Evolutionary conservation across 2,113 vertebrate species (phyloP), one percentile per base, ranked within the genome.

Genomic region (Pelvicachromis taeniatus): DNA sequence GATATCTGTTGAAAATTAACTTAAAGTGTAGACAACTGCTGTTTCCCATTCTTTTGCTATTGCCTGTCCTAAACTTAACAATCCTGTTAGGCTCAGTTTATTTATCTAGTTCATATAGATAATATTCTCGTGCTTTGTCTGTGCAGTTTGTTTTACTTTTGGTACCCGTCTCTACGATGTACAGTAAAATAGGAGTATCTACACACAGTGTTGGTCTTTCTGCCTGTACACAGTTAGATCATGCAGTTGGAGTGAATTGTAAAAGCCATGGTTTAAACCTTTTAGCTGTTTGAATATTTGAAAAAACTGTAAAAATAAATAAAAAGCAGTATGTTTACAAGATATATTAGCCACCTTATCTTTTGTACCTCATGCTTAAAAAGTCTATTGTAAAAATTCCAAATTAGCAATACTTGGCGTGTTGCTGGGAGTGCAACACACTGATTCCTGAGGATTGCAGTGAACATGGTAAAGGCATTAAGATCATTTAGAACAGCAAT

Each of bases 1-100:
- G 26, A 26, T 77, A 14, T 33, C 14, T 75, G 85, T 91, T 89
- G 70, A 90, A 90, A 87, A 87, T 88, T 55, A 92, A 87, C 90
- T 73, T 4, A 2, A 21, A 78, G 52, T 45, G 61, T 78, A 87
- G 80, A 90, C 85, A 84, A 83, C 80, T 8, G 6, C 65, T 8
- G 4, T 40, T 6, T 2, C 55, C 26, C 17, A 3, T 23, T 29
- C 35, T 68, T 77, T 81, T 84, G 48, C 9, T 59, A 7, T 81
- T 6, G 12, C 53, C 52, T 53, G 45, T 19, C 42, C 54, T 21
- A 45, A 29, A 11, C 21, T 14, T 29, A 70, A 17, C 40, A 14
- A n/a, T 17, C n/a, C 7, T 21, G 8, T 38, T 45, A 42, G 29
- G 12, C 21, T 53, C 9, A 17, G 14, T 52, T 78, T 38, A 17